These are phyloP conservation scores for Rotaria sp. DNA, from an alignment of 2,888 invertebrate genomes.

Conservation along the genomic window DNA sequence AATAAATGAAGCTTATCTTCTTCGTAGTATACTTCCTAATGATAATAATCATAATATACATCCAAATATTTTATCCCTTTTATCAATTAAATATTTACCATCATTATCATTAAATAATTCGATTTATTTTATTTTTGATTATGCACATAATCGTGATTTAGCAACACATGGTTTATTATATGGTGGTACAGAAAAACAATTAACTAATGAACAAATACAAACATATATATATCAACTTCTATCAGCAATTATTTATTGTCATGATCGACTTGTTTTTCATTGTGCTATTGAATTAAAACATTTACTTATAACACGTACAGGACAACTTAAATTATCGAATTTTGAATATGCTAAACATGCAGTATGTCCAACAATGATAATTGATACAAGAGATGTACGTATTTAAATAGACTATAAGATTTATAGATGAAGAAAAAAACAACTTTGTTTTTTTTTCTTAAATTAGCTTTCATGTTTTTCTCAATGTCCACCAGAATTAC, in stretches of 20 bases:
- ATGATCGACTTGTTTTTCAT: background rate
- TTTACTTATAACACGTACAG: background rate
- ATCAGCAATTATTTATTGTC: background rate
- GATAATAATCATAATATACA: background rate
- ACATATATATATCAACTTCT: background rate
- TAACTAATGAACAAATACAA: background rate
- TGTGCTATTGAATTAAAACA: conserved; percentile 6
- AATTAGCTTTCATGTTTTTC: background rate
- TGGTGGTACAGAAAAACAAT: background rate
- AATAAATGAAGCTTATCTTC: background rate
- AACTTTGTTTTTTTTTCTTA: too few relatives aligned
- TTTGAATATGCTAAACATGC: conserved; percentile 4
- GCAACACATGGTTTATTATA: background rate
- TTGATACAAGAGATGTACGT: background rate
- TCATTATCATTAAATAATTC: background rate
- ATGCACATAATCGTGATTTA: background rate
- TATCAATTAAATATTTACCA: conserved; percentile 2
- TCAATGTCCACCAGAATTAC: background rate
- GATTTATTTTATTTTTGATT: background rate
- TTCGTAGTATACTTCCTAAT: background rate
- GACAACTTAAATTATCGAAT: background rate
- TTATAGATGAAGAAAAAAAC: too few relatives aligned
- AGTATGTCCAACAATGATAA: background rate
- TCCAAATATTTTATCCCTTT: background rate
- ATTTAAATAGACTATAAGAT: background rate